Base-by-base conservation (phyloP, 2,888 invertebrate species). In the Anorthoa munda region DNA sequence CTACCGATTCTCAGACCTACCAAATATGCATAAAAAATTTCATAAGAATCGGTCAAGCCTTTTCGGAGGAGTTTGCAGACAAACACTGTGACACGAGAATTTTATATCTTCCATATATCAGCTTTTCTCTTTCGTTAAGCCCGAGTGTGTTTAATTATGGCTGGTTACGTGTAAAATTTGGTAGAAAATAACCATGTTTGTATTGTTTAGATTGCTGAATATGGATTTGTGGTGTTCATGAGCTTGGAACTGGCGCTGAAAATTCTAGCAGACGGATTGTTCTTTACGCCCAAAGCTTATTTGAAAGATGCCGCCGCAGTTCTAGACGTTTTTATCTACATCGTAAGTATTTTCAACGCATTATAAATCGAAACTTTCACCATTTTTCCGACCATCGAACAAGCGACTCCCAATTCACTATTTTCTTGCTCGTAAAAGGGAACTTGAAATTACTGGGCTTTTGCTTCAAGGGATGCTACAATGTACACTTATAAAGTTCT, bases 221-320 rank as follows among this genome's bases (percentile, higher is more conserved):
- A 99, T 91, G 98, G 98, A 31, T 99, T 99, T 94, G 99, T 99
- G 0, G 98, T 99, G 67, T 99, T 99, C 88, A 99, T 99, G 99
- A 99, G 99, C 87, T 97, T 99, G 51, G 99, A 99, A 94, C 95
- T 99, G 90, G 98, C 98, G 0, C 94, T 99, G 67, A 99, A 99
- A 96, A 99, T 99, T 78, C 95, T 99, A 70, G 99, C 99, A 0
- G 99, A 99, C 94, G 99, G 99, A 0, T 96, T 99, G 53, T 99
- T 99, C 92, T 99, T 99, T 92, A 99, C 99, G 0, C 99, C 99
- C 0, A 99, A 99, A 94, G 99, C 99, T 0, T 98, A 99, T 86
- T 98, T 99, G 56, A 98, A 99, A 95, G 99, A 99, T 93, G 99
- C 99, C 26, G 99, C 99, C 26, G 99, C 99, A 0, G 98, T 99